phyloP scores from a whole-genome alignment of 2,113 vertebrate genomes.

The Zonotrichia leucophrys region DNA sequence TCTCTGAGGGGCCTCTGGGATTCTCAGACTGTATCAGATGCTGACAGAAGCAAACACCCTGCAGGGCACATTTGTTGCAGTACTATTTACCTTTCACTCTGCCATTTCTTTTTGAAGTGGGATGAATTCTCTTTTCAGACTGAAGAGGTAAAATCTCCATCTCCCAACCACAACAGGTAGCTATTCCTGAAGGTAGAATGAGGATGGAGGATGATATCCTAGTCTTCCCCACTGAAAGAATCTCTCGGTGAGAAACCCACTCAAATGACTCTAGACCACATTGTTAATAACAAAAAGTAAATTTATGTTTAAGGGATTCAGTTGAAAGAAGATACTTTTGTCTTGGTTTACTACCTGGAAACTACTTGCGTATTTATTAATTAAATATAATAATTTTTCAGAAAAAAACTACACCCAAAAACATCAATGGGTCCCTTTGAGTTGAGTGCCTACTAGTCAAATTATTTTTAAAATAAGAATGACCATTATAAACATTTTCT shows the following conservation, averaged over 20 bases:
- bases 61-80: neutral
- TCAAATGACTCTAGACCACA: neutral
- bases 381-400: neutral
- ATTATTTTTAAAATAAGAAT: neutral
- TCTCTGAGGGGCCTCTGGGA: neutral
- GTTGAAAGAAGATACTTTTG: neutral
- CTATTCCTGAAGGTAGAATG: neutral
- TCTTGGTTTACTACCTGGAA: neutral
- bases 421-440: neutral
- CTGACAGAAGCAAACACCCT: neutral
- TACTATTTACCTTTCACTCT: neutral
- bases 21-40: neutral
- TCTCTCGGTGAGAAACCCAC: neutral
- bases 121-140: neutral
- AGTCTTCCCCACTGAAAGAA: neutral
- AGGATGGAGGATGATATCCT: neutral
- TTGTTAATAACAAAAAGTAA: neutral
- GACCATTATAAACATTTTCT: neutral
- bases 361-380: neutral
- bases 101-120: neutral
- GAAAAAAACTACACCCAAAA: neutral
- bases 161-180: neutral
- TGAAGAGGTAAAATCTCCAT: neutral
- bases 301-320: neutral
- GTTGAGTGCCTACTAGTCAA: neutral